Evolutionary conservation across 2,113 vertebrate genomes (phyloP).

Genomic region (Misgurnus mizolepis): DNA sequence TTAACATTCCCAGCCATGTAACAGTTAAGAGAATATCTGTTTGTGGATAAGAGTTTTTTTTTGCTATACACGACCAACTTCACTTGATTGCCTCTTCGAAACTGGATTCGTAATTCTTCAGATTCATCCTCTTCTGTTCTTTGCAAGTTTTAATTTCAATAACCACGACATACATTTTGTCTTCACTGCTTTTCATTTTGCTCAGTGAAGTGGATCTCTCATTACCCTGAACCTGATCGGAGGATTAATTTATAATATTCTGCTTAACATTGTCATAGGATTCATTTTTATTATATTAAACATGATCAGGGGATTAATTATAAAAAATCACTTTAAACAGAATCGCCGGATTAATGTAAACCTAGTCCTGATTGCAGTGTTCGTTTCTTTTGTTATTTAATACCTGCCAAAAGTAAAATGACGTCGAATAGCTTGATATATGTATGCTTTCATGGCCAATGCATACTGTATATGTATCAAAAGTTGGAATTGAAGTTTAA

Average conservation of each 20-base stretch:
- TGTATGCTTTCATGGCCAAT: neutral
- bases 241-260: constrained; percentile 36
- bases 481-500: neutral
- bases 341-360: constrained; percentile 36
- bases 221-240: constrained; percentile 33
- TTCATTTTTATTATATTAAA: constrained; percentile 41
- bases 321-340: constrained; percentile 10
- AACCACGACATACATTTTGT: constrained; percentile 32
- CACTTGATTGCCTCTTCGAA: neutral
- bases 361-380: neutral
- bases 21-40: neutral
- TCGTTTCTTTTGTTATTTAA: constrained; percentile 9
- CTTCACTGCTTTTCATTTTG: constrained; percentile 30
- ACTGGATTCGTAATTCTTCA: neutral
- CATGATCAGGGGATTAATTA: constrained; percentile 37
- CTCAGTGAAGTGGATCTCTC: constrained; percentile 33
- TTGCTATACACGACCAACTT: neutral
- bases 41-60: too few relatives aligned
- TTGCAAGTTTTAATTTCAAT: constrained; percentile 19
- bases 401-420: neutral
- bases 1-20: neutral
- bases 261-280: constrained; percentile 30
- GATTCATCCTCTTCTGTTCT: constrained; percentile 10
- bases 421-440: neutral
- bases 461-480: neutral